Percentiles rank a stretch among this genome's conserved stretches.
Evolutionary conservation across 2,113 vertebrate genomes (phyloP).

Genomic region (Podocnemis expansa): DNA sequence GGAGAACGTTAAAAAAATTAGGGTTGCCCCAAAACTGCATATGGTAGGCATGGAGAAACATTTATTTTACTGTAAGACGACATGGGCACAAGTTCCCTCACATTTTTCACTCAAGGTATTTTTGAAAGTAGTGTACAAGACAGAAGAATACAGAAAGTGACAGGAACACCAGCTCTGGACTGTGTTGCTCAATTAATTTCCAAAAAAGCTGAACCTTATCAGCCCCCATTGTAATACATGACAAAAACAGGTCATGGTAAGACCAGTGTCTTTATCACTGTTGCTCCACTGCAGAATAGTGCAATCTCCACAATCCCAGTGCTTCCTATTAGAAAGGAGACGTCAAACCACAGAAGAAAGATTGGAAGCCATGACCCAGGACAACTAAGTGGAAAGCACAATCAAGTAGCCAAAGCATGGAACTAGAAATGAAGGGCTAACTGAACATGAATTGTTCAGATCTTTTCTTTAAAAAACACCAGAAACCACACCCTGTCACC

Average conservation of each 20-base stretch:
- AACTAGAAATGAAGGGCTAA: neutral
- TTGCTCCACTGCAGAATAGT: too few species aligned
- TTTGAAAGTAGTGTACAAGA: neutral
- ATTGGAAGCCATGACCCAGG: neutral
- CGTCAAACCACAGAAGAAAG: too few species aligned
- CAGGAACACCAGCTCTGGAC: too few species aligned
- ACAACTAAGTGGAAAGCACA: neutral
- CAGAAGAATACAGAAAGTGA: too few species aligned
- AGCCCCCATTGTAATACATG: too few species aligned
- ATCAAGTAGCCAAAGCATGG: neutral
- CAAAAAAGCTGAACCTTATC: too few species aligned
- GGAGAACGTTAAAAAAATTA: conserved; percentile 37
- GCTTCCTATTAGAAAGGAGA: neutral
- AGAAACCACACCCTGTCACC: neutral
- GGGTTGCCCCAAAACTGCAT: neutral
- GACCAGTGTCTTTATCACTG: too few species aligned
- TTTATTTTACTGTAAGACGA: neutral
- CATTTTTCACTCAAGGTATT: neutral
- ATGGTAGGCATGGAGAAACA: neutral
- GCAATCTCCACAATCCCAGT: neutral
- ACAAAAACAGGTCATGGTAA: too few species aligned
- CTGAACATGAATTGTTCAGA: neutral
- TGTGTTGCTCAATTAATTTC: too few species aligned
- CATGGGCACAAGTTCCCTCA: neutral
- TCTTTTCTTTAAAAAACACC: neutral